Evolutionary conservation across 2,888 invertebrate species (phyloP).

Genomic region (Chrysolina oricalcia): DNA sequence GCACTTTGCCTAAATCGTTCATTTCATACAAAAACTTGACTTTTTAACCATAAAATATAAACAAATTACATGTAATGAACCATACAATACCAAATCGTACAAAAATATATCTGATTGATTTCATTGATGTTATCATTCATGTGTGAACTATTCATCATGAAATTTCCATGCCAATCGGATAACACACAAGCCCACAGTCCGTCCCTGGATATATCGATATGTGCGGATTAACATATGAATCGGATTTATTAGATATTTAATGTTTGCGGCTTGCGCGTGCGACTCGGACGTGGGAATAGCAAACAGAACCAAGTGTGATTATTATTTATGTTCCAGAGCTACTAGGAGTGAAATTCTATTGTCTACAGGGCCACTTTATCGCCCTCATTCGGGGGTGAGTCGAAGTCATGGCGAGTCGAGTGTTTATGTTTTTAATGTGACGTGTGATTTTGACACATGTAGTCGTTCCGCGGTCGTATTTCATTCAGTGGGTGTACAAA

Average conservation of each 20-base stretch:
- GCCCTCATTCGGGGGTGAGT: constrained; percentile 52
- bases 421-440: constrained; percentile 69
- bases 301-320: constrained; percentile 69
- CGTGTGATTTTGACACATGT: constrained; percentile 69
- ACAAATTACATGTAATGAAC: too few species aligned
- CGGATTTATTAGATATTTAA: constrained; percentile 72
- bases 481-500: constrained; percentile 1
- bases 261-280: constrained; percentile 68
- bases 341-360: constrained; percentile 63
- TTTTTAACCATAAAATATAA: too few species aligned
- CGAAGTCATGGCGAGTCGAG: constrained; percentile 55
- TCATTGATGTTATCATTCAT: too few species aligned
- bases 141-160: too few species aligned
- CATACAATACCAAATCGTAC: too few species aligned
- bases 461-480: constrained; percentile 16
- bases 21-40: too few species aligned
- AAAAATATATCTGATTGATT: too few species aligned
- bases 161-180: too few species aligned
- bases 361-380: constrained; percentile 64
- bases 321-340: constrained; percentile 68
- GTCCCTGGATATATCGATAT: constrained; percentile 65
- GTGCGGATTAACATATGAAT: constrained; percentile 71
- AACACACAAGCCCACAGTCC: background rate
- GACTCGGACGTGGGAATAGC: constrained; percentile 70
- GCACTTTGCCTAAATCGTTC: too few species aligned